Percentiles rank a stretch among this genome's conserved stretches.
phyloP scores from a whole-genome alignment of 2,797 vertebrate species.

The Microcaecilia unicolor region DNA sequence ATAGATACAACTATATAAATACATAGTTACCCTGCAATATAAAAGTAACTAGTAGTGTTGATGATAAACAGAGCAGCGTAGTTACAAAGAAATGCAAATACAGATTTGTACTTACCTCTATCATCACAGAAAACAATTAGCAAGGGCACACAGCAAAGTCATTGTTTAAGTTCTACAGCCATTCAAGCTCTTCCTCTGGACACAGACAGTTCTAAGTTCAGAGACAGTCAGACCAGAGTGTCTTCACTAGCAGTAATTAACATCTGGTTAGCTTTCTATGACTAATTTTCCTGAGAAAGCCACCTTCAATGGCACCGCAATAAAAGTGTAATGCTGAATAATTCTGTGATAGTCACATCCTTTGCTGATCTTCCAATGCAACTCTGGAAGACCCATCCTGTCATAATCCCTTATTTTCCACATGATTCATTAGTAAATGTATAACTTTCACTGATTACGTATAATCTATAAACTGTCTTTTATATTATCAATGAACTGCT shows the following conservation, averaged over 20 bases:
- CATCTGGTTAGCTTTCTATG: conserved; percentile 26
- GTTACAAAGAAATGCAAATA: conserved; percentile 29
- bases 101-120: conserved; percentile 28
- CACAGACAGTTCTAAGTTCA: conserved; percentile 21
- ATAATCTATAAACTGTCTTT: conserved; percentile 37
- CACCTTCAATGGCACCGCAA: conserved; percentile 25
- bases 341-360: conserved; percentile 29
- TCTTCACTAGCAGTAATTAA: conserved; percentile 40
- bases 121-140: conserved; percentile 17
- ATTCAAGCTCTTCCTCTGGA: conserved; percentile 27
- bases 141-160: conserved; percentile 25
- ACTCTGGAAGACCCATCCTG: conserved; percentile 29
- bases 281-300: conserved; percentile 34
- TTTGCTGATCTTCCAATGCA: conserved; percentile 33
- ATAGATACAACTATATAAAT: conserved; percentile 18
- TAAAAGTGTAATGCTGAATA: conserved; percentile 32
- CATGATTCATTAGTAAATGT: conserved; percentile 40
- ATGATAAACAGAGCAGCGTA: too few relatives aligned
- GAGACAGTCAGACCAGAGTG: conserved; percentile 19
- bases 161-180: conserved; percentile 37
- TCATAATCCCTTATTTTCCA: conserved; percentile 22
- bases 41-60: too few relatives aligned
- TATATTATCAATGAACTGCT: conserved; percentile 12
- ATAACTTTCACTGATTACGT: conserved; percentile 37
- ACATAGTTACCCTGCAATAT: conserved; percentile 32